phyloP scores from a whole-genome alignment of 1,140 invertebrate species.

The Drosophila asahinai region DNA sequence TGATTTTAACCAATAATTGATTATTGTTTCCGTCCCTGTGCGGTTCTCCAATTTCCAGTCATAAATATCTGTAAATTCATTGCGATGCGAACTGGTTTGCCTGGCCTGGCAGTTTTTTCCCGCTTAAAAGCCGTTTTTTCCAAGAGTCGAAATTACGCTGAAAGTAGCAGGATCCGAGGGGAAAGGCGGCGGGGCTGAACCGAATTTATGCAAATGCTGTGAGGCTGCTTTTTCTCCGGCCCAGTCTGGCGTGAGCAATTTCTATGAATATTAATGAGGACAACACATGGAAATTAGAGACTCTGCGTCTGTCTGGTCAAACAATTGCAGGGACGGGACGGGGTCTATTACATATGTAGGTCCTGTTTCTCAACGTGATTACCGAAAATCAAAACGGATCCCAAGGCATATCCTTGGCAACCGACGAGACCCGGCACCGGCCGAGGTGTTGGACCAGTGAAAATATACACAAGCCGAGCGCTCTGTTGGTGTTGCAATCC shows the following conservation, averaged over 20 bases:
- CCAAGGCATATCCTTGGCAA: conserved; percentile 21
- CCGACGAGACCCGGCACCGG: conserved; percentile 14
- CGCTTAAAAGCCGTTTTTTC: conserved; percentile 45
- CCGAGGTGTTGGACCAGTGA: conserved; percentile 68
- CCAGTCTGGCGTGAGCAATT: conserved; percentile 45
- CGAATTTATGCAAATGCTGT: conserved; percentile 73
- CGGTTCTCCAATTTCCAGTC: conserved; percentile 28
- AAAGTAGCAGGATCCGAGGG: conserved; percentile 2
- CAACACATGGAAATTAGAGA: conserved; percentile 79
- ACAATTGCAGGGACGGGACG: conserved; percentile 46
- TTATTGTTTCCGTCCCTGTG: conserved; percentile 65
- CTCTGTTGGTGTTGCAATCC: not conserved
- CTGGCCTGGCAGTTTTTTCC: conserved; percentile 31
- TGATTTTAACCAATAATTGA: conserved; percentile 83
- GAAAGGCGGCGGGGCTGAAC: conserved; percentile 26
- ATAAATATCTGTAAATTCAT: conserved; percentile 68
- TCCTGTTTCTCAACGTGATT: conserved; percentile 53
- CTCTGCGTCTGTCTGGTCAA: conserved; percentile 38
- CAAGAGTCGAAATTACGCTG: conserved; percentile 25
- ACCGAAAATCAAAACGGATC: conserved; percentile 65
- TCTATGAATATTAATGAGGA: conserved; percentile 79
- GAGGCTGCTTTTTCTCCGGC: conserved; percentile 58
- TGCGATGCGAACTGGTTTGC: conserved; percentile 32
- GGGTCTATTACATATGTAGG: conserved; percentile 47
- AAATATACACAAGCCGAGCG: conserved; percentile 43